These are phyloP conservation scores for Digitonthophagus gazella DNA, from an alignment of 2,888 invertebrate genomes.

Conservation along the genomic window DNA sequence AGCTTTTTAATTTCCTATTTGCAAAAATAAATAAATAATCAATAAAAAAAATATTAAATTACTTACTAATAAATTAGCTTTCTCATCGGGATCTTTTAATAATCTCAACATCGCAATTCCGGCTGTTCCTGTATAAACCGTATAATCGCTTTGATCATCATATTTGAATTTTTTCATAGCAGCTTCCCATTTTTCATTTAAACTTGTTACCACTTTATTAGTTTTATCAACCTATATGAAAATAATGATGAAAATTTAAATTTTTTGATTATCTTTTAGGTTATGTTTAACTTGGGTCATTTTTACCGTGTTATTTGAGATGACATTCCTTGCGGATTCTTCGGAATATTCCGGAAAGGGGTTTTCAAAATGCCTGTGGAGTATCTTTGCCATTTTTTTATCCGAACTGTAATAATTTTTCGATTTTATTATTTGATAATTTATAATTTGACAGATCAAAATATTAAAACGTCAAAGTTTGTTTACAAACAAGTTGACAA, in stretches of 20 bases:
- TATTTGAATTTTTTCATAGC: slow-evolving; percentile 50
- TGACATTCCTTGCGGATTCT: slow-evolving; percentile 44
- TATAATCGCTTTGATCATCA: slow-evolving; percentile 56
- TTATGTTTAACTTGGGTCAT: slow-evolving; percentile 2
- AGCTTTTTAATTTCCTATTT: slow-evolving; percentile 51
- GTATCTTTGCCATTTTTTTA: slow-evolving; percentile 22
- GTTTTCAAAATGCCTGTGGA: slow-evolving; percentile 50
- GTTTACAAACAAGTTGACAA: no score
- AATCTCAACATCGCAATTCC: slow-evolving; percentile 69
- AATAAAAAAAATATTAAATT: slow-evolving; percentile 7
- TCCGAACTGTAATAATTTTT: not conserved
- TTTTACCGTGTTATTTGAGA: slow-evolving; percentile 44
- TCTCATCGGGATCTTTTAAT: slow-evolving; percentile 45
- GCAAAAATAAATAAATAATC: slow-evolving; percentile 24
- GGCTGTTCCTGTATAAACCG: slow-evolving; percentile 73
- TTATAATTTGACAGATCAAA: no score
- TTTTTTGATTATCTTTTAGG: not conserved
- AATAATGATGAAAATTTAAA: not conserved
- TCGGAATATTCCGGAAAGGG: slow-evolving; percentile 52
- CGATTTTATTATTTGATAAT: no score
- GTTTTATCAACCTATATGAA: slow-evolving; percentile 52
- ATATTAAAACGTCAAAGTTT: no score
- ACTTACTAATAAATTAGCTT: slow-evolving; percentile 40
- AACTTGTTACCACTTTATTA: slow-evolving; percentile 49
- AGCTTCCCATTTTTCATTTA: slow-evolving; percentile 49